These are phyloP conservation scores for Falco punctatus DNA, from an alignment of 2,113 vertebrate genomes.

Conservation along the genomic window DNA sequence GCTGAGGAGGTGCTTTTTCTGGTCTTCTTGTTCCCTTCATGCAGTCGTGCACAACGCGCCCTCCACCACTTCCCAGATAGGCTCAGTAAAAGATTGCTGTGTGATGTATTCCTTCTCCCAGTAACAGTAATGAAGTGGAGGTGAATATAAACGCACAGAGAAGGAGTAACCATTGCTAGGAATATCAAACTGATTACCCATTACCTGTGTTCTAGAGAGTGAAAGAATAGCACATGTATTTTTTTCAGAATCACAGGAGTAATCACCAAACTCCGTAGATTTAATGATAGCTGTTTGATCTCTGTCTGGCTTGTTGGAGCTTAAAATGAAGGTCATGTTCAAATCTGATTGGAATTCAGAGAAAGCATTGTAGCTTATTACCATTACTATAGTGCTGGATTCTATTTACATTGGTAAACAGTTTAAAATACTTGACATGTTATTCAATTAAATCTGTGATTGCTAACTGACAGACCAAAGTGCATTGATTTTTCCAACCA, in stretches of 20 bases:
- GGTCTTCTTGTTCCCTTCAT: background rate
- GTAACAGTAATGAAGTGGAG: background rate
- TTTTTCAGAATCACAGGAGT: background rate
- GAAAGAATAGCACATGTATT: background rate
- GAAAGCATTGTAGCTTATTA: slow-evolving; percentile 39
- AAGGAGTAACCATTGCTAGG: background rate
- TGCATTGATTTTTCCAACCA: slow-evolving; percentile 61
- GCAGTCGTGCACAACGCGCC: background rate
- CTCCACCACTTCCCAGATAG: background rate
- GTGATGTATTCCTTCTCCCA: background rate
- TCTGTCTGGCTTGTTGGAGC: background rate
- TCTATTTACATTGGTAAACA: slow-evolving; percentile 59
- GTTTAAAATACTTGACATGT: slow-evolving; percentile 64
- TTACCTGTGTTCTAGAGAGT: background rate
- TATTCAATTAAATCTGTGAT: slow-evolving; percentile 65
- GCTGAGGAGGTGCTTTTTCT: background rate
- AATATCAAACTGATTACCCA: background rate
- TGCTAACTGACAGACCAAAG: slow-evolving; percentile 57
- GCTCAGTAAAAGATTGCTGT: background rate
- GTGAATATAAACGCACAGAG: background rate
- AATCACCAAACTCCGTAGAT: background rate
- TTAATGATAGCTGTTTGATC: background rate
- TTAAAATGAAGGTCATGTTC: slow-evolving; percentile 48
- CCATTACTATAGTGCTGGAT: slow-evolving; percentile 17
- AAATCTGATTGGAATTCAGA: slow-evolving; percentile 45